Base-by-base conservation (phyloP, 1,140 invertebrate species). In the Charaxes varanes region DNA sequence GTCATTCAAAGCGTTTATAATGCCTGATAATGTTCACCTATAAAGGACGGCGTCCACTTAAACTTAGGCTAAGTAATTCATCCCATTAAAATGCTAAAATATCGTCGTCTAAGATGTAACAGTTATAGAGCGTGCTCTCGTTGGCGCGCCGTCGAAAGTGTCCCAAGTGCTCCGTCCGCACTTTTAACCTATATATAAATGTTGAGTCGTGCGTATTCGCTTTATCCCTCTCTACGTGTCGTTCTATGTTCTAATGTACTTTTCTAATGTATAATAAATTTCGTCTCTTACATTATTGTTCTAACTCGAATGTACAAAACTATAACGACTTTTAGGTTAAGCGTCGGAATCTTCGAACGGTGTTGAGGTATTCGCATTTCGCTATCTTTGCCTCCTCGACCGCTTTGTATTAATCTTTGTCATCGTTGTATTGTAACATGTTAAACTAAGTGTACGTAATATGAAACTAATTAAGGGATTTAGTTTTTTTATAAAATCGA, bases 401-500 rank as follows among this genome's bases (percentile, higher is more conserved):
- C 26, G 13, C 27, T 21, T 16, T 10, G 10, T 11, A 17, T 7
- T 38, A 28, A 5, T 23, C 33, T 41, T 55, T 56, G 30, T 26
- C 21, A 40, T 26, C 36, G 33, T 27, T 33, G 16, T 26, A 31
- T 30, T 8, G 19, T 26, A 15, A 16, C 32, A 8, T 44, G 18
- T 22, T 50, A 31, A 37, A 36, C 22, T 53, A 43, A 37, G 26
- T 42, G 34, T 47, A 47, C 21, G 33, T 45, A 35, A 14, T 40
- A 34, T 31, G 33, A 47, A 13, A 28, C 21, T 45, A 47, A 21
- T 54, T 66, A 76, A 76, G 74, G 66, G 27, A 63, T 68, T 76
- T 74, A 78, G 64, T 73, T 79, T 82, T 76, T 82, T 67, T 82
- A 78, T 70, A 55, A 66, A n/a, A 59, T 61, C 43, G 32, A 65